A percentile compares a stretch with the other conserved stretches of the same genome.
These are phyloP conservation scores for Drosophila rellima DNA, from an alignment of 2,888 invertebrate species.

Conservation along the genomic window DNA sequence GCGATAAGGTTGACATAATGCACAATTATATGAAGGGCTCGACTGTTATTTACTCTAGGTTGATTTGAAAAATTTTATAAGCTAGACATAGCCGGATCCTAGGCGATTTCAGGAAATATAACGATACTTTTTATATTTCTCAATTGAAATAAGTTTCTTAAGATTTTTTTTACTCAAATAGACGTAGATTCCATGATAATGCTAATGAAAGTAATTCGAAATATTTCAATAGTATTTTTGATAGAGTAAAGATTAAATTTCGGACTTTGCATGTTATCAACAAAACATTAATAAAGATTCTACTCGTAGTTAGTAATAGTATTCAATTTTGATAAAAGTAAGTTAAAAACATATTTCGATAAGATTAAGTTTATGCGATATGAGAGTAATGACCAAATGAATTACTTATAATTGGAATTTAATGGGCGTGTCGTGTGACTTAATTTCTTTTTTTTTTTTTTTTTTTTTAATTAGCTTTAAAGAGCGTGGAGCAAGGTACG, in stretches of 20 bases:
- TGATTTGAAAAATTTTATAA: too few species aligned
- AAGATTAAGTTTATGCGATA: not conserved
- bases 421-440: constrained; percentile 4
- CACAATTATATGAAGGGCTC: not conserved
- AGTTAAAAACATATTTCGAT: not conserved
- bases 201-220: not conserved
- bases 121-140: not conserved
- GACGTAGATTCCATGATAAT: not conserved
- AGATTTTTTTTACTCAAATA: not conserved
- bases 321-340: not conserved
- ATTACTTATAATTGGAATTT: constrained; percentile 1
- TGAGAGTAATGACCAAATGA: not conserved
- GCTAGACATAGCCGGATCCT: not conserved
- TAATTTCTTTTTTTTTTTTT: not conserved
- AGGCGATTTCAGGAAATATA: not conserved
- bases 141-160: not conserved
- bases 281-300: not conserved
- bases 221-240: not conserved
- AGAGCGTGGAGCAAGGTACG: constrained; percentile 96
- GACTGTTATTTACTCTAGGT: too few species aligned
- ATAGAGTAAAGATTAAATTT: not conserved
- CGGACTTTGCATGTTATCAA: not conserved
- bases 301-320: not conserved
- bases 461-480: constrained; percentile 96
- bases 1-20: constrained; percentile 4